Evolutionary conservation across 1,140 invertebrate genomes (phyloP).

Genomic region (Drosophila subpulchrella): DNA sequence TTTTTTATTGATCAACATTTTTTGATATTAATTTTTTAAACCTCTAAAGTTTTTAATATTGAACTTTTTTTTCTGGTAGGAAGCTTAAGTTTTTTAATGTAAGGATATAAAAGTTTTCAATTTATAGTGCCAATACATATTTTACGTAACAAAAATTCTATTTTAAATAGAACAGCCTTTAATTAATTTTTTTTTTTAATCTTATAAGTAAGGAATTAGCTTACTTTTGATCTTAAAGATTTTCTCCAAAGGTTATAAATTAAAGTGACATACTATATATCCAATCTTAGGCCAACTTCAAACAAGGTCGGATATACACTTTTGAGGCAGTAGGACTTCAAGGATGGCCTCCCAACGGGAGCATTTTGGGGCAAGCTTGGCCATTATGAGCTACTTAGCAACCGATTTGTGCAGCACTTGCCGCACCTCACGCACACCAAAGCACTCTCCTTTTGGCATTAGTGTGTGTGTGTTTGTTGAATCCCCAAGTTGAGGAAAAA

Average conservation of each 20-base stretch:
- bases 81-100: no score
- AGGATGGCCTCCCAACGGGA: slow-evolving; percentile 34
- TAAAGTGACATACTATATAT: no score
- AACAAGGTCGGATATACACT: slow-evolving; percentile 12
- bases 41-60: no score
- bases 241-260: no score
- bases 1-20: no score
- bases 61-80: no score
- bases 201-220: no score
- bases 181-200: no score
- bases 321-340: slow-evolving; percentile 7
- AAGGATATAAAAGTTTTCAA: background rate
- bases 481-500: slow-evolving; percentile 4
- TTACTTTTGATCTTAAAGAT: no score
- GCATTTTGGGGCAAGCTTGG: slow-evolving; percentile 33
- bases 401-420: slow-evolving; percentile 52
- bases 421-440: slow-evolving; percentile 36
- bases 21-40: no score
- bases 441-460: slow-evolving; percentile 20
- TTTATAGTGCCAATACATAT: background rate
- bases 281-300: background rate
- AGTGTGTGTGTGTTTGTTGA: background rate
- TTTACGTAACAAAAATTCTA: no score
- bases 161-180: no score
- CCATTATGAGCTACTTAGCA: slow-evolving; percentile 63